Base-by-base conservation (phyloP, 2,113 vertebrate genomes). In the Struthio camelus region DNA sequence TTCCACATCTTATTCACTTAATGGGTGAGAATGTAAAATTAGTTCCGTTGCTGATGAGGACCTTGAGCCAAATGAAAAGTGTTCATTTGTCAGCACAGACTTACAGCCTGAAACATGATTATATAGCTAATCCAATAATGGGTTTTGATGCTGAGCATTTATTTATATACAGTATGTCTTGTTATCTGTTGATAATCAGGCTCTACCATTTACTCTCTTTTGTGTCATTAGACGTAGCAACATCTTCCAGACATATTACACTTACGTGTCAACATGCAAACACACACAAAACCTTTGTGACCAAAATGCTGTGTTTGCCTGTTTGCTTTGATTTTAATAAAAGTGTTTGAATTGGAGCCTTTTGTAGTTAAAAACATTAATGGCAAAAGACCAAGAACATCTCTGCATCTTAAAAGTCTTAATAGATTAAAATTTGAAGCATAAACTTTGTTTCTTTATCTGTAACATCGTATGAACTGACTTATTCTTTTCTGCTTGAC, bases 1-100 rank as follows among this genome's bases (percentile, higher is more conserved):
- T 98, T 98, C 98, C 98, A 98, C 98, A 98, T 98, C 98, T 98
- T 98, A 98, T 98, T 98, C 98, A 98, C 98, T 98, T 98, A 98
- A 98, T 98, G 98, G 98, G 97, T 98, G 98, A 98, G 98, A 98
- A 98, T 98, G 98, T 98, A 98, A 98, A 98, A 98, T 98, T 98
- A 98, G 98, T 98, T 98, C 98, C 98, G 98, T 98, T 98, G 98
- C 98, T 98, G 98, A 98, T 98, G 98, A 98, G 98, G 98, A 98
- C 98, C 98, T 98, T 98, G 97, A 98, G 98, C 98, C 98, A 98
- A 98, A 98, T 98, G 98, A 98, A 98, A 98, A 98, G 98, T 98
- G 98, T 98, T 98, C 98, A 98, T 98, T 98, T 98, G 98, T 98
- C 98, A 98, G 98, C 98, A 98, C 97, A 98, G 98, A 98, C 98